Base-by-base conservation (phyloP, 2,797 vertebrate species). In the Australoheros facetus region DNA sequence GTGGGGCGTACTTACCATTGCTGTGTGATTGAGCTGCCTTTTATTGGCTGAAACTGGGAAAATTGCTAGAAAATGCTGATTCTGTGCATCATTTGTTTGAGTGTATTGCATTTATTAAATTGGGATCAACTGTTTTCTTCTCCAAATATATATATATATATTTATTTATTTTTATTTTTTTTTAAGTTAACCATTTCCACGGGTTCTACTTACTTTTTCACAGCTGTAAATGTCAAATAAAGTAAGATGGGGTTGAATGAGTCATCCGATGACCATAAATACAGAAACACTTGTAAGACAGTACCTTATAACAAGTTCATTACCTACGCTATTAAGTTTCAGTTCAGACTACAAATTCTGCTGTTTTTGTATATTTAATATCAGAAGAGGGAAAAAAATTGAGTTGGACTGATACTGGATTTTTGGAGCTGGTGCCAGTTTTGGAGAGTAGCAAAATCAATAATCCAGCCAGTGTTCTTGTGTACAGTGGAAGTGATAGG, bases 221-320 rank as follows among this genome's bases (percentile, higher is more conserved):
- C 0, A 28, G 42, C 26, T 66, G 62, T 51, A 28, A 37, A 54
- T 56, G 17, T 53, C n/a, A 56, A 7, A 69, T 6, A 37, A n/a
- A 75, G 28, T 14, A 17, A 57, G 17, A 10, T 51, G 16, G 62
- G 26, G 72, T 71, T 32, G 23, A 55, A 1, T 37, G 56, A 71
- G 48, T 83, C 59, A 78, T 7, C 5, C 19, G 75, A 8, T 23
- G 28, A 66, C 28, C 55, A 78, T 30, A 71, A 77, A 66, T 39
- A 60, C 34, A 81, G 2, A 77, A 75, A 71, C 26, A 77, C 55
- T 56, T 75, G 21, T 62, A 19, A 66, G 54, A 73, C 12, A 73
- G 34, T 9, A 84, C 30, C 72, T 64, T 45, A 28, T 3, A n/a
- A 51, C n/a, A 72, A 81, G 48, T 21, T 54, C 21, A 54, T 23